Conservation (phyloP, 2,113 vertebrate genomes). For the Cephalopterus ornatus region DNA sequence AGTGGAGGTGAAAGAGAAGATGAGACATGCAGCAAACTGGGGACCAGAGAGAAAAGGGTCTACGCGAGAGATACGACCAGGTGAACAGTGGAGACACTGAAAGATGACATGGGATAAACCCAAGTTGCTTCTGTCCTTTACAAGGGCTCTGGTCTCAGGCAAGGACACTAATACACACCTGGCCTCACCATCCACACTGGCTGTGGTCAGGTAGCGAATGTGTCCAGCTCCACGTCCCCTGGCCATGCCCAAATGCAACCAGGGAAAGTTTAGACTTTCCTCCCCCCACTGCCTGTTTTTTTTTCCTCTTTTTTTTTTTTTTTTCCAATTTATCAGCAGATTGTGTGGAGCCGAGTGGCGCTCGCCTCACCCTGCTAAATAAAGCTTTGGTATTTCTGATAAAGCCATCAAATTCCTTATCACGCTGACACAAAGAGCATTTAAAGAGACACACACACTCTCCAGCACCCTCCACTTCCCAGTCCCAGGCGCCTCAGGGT, state of each 20-base stretch:
- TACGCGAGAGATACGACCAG: background rate
- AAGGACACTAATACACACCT: background rate
- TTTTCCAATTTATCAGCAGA: constrained; percentile 89
- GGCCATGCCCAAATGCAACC: background rate
- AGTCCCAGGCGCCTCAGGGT: background rate
- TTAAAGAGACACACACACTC: constrained; percentile 90
- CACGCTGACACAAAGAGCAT: constrained; percentile 86
- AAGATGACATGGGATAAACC: background rate
- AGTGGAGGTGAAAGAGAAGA: background rate
- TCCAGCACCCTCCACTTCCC: constrained; percentile 32
- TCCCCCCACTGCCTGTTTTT: constrained; percentile 70
- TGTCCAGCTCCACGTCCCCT: background rate
- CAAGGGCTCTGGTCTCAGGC: background rate
- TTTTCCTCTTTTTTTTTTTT: constrained; percentile 68
- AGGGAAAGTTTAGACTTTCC: background rate
- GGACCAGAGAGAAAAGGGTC: background rate
- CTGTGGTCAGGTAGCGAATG: background rate
- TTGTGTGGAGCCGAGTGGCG: constrained; percentile 84
- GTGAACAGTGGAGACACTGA: background rate
- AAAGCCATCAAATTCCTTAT: constrained; percentile 99
- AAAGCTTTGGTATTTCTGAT: constrained; percentile 99
- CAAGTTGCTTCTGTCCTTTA: background rate
- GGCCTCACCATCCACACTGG: background rate
- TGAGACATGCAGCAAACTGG: background rate
- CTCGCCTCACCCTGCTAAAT: constrained; percentile 97